A percentile compares a stretch with the other conserved stretches of the same genome.
Evolutionary conservation across 1,140 invertebrate species (phyloP).

Genomic region (Gryllus bimaculatus): DNA sequence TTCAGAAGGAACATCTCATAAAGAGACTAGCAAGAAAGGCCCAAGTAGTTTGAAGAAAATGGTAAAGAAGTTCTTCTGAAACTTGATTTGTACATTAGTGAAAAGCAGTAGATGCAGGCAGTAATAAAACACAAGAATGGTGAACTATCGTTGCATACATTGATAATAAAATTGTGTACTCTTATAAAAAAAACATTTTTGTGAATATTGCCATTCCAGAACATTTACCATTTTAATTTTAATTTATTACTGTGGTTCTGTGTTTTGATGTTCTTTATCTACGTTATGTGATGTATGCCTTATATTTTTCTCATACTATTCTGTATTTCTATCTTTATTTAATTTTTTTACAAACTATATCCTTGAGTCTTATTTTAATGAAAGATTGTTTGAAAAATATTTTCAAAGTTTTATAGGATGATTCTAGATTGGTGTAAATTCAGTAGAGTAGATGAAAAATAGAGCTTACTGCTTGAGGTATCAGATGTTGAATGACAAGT

Average conservation of each 20-base stretch:
- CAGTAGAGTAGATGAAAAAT: too few relatives aligned
- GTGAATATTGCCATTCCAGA: not conserved
- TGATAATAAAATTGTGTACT: not conserved
- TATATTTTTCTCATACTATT: not conserved
- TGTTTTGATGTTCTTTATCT: not conserved
- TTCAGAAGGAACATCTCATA: not conserved
- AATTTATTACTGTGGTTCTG: not conserved
- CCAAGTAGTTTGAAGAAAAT: conserved; percentile 15
- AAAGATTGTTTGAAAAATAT: too few relatives aligned
- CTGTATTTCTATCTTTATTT: not conserved
- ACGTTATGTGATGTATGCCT: not conserved
- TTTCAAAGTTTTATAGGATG: too few relatives aligned
- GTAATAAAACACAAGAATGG: too few relatives aligned
- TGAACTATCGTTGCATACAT: not conserved
- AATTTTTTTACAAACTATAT: not conserved
- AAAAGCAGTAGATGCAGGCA: not conserved
- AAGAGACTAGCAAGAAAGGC: conserved; percentile 2
- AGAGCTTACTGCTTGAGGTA: too few relatives aligned
- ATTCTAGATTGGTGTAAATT: too few relatives aligned
- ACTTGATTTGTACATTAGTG: not conserved
- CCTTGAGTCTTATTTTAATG: too few relatives aligned
- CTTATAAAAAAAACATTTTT: not conserved
- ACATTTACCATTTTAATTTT: not conserved
- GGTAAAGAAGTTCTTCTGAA: conserved; percentile 17
- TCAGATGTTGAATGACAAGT: too few relatives aligned